Evolutionary conservation across 2,888 invertebrate genomes (phyloP), one percentile per base, ranked within the genome.

Genomic region (Sicus ferrugineus): DNA sequence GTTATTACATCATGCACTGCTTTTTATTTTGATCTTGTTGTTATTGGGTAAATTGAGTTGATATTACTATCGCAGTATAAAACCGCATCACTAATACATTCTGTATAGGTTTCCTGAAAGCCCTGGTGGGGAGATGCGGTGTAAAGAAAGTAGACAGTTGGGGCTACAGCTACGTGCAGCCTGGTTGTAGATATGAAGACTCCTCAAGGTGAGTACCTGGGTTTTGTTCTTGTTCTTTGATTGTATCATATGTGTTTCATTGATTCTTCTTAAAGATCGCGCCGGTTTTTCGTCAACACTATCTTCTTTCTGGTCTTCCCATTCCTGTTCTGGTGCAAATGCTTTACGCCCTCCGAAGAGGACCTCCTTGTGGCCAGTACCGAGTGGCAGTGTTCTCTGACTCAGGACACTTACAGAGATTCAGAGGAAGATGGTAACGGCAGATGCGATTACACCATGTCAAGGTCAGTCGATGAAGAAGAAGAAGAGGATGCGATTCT

Each of bases 311-410:
- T 79, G 16, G 73, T 78, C 3, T 73, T 76, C 54, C 78, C 77
- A 21, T 80, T 77, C 72, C 62, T 77, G 19, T 77, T 73, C 54
- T 79, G 78, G 69, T 81, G 81, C 70, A 78, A 78, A 42, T 80
- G 80, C 38, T 82, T 80, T 65, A 73, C 72, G 14, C 79, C 80
- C 1, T 75, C 70, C 31, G 71, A 77, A 11, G 78, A 80, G 34
- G 80, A 81, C 66, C 70, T 79, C 16, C 68, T 76, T 63, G 68
- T 74, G 28, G 76, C 77, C 14, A 78, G 75, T 62, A 72, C 73
- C 19, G 79, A 79, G 67, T 81, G 80, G 80, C 73, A 75, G 42
- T 78, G 76, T 48, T 70, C 74, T 7, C 62, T 76, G 52, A 42
- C 74, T 30, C 76, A 76, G 48, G 58, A 70, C 9, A 34, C 67